Evolutionary conservation across 92 coral and sea anemone species (phyloP).

Genomic region (Heteractis magnifica): DNA sequence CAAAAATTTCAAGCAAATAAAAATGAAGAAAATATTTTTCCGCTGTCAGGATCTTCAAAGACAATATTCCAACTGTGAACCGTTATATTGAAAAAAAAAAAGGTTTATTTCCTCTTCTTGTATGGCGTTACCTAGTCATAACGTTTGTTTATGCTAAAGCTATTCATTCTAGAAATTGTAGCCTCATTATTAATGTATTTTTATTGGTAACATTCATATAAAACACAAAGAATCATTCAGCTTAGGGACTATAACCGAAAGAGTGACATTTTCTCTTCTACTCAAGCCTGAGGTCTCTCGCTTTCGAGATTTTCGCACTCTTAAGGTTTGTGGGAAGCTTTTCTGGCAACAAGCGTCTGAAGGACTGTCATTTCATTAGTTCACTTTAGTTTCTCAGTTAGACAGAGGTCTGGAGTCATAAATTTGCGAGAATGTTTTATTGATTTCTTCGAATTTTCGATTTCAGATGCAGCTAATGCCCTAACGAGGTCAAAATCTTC

Average conservation of each 20-base stretch:
- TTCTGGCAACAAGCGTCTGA: no score
- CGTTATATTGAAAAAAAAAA: background rate
- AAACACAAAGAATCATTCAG: background rate
- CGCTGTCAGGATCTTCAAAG: background rate
- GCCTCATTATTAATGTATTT: conserved; percentile 3
- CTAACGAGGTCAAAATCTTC: conserved; percentile 29
- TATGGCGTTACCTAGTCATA: background rate
- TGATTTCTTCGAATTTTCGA: background rate
- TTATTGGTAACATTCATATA: background rate
- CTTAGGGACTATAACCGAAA: background rate
- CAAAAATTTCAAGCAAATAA: background rate
- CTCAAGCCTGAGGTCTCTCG: background rate
- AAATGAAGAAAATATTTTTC: background rate
- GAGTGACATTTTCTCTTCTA: background rate
- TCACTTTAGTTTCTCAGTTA: background rate
- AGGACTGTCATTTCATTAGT: no score
- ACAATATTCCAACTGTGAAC: background rate
- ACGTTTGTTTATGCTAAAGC: background rate
- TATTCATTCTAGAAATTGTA: background rate
- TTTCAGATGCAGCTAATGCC: conserved; percentile 43
- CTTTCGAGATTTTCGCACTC: background rate
- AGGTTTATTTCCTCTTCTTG: background rate
- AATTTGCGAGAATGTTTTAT: background rate
- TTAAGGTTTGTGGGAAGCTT: background rate
- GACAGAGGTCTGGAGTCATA: background rate